phyloP scores from a whole-genome alignment of 2,797 vertebrate species.

The Amblyraja radiata region DNA sequence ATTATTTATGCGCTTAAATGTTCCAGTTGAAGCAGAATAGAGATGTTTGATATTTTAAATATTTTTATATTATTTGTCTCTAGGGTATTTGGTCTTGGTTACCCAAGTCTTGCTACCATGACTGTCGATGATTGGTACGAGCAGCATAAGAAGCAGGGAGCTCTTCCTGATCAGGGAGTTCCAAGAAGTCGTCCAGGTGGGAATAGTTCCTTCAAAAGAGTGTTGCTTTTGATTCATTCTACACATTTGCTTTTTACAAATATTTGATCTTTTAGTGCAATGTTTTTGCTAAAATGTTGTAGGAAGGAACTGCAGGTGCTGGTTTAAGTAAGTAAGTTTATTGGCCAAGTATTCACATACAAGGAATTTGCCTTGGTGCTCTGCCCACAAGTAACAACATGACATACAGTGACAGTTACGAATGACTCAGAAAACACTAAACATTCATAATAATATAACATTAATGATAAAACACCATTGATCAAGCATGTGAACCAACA shows the following conservation, averaged over 20 bases:
- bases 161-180: constrained; percentile 63
- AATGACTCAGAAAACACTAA: too few species aligned
- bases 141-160: constrained; percentile 63
- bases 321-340: too few species aligned
- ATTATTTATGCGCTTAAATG: background rate
- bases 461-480: too few species aligned
- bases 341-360: too few species aligned
- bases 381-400: too few species aligned
- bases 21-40: background rate
- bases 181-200: constrained; percentile 57
- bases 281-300: background rate
- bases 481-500: too few species aligned
- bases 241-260: background rate
- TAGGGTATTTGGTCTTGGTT: constrained; percentile 87
- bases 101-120: constrained; percentile 85
- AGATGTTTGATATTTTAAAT: background rate
- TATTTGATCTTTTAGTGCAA: background rate
- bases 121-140: constrained; percentile 93
- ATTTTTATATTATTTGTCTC: background rate
- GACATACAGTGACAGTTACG: too few species aligned
- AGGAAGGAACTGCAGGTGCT: too few species aligned
- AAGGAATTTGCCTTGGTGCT: too few species aligned
- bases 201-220: background rate
- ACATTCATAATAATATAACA: too few species aligned
- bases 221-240: background rate